Percentiles rank a stretch among this genome's conserved stretches.
Evolutionary conservation across 2,113 vertebrate species (phyloP).

Genomic region (Oryzias woworae): DNA sequence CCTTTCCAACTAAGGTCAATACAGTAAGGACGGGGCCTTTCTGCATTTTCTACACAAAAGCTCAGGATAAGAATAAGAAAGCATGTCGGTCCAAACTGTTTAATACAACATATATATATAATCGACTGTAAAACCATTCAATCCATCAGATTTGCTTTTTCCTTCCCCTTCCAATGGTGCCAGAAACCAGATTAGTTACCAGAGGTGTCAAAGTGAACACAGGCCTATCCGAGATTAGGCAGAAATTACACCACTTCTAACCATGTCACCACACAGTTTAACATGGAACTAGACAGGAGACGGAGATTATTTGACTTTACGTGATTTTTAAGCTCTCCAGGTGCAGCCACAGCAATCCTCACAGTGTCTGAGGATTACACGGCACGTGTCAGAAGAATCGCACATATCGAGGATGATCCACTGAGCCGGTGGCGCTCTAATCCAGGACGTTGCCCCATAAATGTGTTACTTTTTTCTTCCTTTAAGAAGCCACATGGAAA

Average conservation of each 20-base stretch:
- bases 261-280: conserved; percentile 46
- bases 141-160: conserved; percentile 31
- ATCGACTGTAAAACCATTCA: conserved; percentile 53
- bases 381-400: conserved; percentile 35
- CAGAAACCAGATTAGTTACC: conserved; percentile 64
- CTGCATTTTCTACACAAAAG: conserved; percentile 6
- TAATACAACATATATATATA: conserved; percentile 37
- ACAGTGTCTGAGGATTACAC: conserved; percentile 54
- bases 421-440: conserved; percentile 34
- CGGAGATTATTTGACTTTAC: conserved; percentile 62
- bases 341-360: conserved; percentile 49
- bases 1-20: conserved; percentile 14
- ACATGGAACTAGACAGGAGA: conserved; percentile 55
- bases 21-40: not conserved
- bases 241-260: conserved; percentile 60
- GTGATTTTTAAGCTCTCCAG: conserved; percentile 65
- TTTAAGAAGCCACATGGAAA: conserved; percentile 19
- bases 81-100: too few relatives aligned
- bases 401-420: not conserved
- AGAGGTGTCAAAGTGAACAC: conserved; percentile 66
- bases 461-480: conserved; percentile 5
- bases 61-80: conserved; percentile 24
- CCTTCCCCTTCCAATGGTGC: conserved; percentile 43
- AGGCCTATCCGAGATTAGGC: conserved; percentile 72
- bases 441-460: conserved; percentile 8